Evolutionary conservation across 2,797 vertebrate genomes (phyloP).

Genomic region (Phrynocephalus vlangalii): DNA sequence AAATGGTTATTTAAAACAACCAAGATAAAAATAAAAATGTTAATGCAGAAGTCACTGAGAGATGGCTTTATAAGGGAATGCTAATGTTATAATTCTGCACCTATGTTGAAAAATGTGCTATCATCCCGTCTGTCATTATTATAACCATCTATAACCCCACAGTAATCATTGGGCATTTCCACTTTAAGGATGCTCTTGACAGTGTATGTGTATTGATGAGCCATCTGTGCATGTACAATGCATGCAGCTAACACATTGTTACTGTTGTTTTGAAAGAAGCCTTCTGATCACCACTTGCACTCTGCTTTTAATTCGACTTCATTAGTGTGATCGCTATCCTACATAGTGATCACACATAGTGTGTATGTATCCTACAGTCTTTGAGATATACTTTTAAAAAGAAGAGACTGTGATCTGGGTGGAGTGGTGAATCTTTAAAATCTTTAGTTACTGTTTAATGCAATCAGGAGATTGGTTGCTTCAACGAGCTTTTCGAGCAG

Average conservation of each 20-base stretch:
- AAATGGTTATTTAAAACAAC: not conserved
- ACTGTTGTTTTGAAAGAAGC: not conserved
- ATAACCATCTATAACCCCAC: not conserved
- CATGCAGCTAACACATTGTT: not conserved
- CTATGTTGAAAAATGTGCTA: not conserved
- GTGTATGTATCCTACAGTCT: not conserved
- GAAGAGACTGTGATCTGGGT: not conserved
- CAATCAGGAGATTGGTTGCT: not conserved
- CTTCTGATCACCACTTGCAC: not conserved
- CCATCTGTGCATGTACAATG: not conserved
- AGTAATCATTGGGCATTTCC: not conserved
- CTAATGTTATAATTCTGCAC: constrained; percentile 4
- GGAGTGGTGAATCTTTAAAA: not conserved
- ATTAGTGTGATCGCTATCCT: too few species aligned
- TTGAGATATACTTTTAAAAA: not conserved
- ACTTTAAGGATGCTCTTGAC: not conserved
- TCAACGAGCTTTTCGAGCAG: not conserved
- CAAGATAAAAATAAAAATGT: not conserved
- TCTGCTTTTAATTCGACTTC: not conserved
- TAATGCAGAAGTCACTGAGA: not conserved
- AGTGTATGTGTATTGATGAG: not conserved
- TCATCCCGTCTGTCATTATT: not conserved
- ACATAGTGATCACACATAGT: too few species aligned
- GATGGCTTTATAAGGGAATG: not conserved
- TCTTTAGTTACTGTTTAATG: not conserved